Conservation (phyloP, 2,113 vertebrate genomes). For the Nymphicus hollandicus region DNA sequence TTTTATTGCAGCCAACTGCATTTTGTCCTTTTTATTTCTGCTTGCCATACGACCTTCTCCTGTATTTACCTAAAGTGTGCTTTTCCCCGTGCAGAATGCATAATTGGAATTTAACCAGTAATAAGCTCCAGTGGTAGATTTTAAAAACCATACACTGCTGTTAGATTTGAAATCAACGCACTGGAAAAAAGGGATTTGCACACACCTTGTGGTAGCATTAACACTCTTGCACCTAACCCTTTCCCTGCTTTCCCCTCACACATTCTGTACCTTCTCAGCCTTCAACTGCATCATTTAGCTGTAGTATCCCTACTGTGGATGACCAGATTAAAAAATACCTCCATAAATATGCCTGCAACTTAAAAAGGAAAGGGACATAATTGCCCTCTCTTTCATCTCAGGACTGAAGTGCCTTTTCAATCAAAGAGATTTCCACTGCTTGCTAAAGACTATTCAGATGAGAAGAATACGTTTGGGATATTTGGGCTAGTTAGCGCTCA, state of each 20-base stretch:
- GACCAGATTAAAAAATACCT: neutral
- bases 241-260: neutral
- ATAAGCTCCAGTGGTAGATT: neutral
- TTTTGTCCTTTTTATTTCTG: neutral
- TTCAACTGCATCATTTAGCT: neutral
- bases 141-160: neutral
- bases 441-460: constrained; percentile 41
- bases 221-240: neutral
- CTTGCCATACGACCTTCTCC: neutral
- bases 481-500: constrained; percentile 24
- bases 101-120: neutral
- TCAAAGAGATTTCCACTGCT: constrained; percentile 14
- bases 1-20: neutral
- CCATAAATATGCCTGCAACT: neutral
- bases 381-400: constrained; percentile 40
- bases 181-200: neutral
- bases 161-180: neutral
- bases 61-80: neutral
- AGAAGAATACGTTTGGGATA: constrained; percentile 13
- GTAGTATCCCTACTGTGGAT: neutral
- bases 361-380: constrained; percentile 28
- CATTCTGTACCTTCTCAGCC: neutral
- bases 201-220: neutral
- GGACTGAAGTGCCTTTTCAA: constrained; percentile 23
- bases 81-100: neutral